A percentile compares a stretch with the other conserved stretches of the same genome.
phyloP scores from a whole-genome alignment of 2,888 invertebrate species.

The Hemicrepidius hirtus region DNA sequence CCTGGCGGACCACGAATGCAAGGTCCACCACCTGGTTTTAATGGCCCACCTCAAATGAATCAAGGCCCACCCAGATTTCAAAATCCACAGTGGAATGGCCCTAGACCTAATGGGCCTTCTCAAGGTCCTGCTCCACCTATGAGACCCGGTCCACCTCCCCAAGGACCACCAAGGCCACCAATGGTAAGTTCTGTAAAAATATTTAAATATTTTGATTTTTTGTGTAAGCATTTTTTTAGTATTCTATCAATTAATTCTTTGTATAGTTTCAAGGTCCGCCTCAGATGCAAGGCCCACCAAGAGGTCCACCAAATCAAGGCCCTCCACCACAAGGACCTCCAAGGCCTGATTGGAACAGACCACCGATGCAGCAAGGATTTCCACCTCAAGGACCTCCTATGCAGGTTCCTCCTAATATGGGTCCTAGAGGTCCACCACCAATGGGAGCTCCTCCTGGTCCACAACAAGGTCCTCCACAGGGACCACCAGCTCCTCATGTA shows the following conservation, averaged over 20 bases:
- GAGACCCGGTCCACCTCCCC: constrained; percentile 74
- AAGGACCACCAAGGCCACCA: constrained; percentile 76
- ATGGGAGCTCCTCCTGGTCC: constrained; percentile 73
- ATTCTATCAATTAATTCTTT: background rate
- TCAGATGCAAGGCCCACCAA: constrained; percentile 76
- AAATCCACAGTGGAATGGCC: constrained; percentile 76
- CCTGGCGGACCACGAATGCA: constrained; percentile 76
- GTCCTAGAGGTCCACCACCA: constrained; percentile 76
- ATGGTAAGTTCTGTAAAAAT: constrained; percentile 71
- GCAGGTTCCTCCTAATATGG: constrained; percentile 77
- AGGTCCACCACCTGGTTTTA: constrained; percentile 76
- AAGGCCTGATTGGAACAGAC: constrained; percentile 84
- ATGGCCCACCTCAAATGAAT: constrained; percentile 76
- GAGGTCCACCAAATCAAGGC: constrained; percentile 78
- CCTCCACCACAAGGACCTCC: constrained; percentile 77
- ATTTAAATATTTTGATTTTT: too few species aligned
- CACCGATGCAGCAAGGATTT: constrained; percentile 82
- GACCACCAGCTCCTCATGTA: constrained; percentile 90
- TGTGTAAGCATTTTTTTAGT: background rate
- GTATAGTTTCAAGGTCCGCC: constrained; percentile 75
- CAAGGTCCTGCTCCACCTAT: constrained; percentile 71
- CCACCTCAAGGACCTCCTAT: constrained; percentile 81
- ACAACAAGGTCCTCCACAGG: constrained; percentile 73
- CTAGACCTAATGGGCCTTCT: constrained; percentile 74
- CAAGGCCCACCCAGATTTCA: constrained; percentile 79